phyloP scores from a whole-genome alignment of 2,797 vertebrate species.

The Podarcis siculus region DNA sequence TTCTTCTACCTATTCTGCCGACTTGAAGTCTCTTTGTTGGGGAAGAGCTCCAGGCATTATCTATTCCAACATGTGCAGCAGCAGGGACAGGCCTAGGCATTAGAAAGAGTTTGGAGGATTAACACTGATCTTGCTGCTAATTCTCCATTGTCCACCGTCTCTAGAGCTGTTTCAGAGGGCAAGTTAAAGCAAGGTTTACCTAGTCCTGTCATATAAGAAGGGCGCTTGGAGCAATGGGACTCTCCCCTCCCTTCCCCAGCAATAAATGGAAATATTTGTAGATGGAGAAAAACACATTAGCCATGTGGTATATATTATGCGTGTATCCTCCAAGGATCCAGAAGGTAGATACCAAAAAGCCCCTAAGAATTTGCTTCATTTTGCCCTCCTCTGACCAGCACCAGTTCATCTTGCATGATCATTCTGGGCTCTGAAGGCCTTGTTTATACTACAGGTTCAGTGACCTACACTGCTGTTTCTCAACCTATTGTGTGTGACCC shows the following conservation, averaged over 20 bases:
- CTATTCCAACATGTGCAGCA: not conserved
- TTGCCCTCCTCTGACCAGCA: not conserved
- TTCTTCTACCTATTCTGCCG: not conserved
- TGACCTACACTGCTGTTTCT: not conserved
- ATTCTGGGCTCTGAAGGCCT: not conserved
- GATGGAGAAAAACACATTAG: no score
- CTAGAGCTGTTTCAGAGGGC: conserved; percentile 1
- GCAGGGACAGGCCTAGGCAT: conserved; percentile 11
- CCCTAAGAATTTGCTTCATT: not conserved
- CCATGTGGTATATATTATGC: no score
- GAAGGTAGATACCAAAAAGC: not conserved
- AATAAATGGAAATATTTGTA: no score
- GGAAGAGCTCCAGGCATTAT: conserved; percentile 7
- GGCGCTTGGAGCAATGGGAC: not conserved
- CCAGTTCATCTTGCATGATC: not conserved
- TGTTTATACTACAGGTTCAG: not conserved
- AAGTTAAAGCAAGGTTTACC: conserved; percentile 17
- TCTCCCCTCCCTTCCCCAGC: no score
- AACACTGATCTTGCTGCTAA: conserved; percentile 18
- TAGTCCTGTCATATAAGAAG: not conserved
- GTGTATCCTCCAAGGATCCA: not conserved
- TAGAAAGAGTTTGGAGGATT: conserved; percentile 14
- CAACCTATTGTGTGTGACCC: not conserved
- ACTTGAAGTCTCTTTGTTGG: not conserved
- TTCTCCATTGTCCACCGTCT: conserved; percentile 12